Base-by-base conservation (phyloP, 2,113 vertebrate species). In the Chrysemys picta region DNA sequence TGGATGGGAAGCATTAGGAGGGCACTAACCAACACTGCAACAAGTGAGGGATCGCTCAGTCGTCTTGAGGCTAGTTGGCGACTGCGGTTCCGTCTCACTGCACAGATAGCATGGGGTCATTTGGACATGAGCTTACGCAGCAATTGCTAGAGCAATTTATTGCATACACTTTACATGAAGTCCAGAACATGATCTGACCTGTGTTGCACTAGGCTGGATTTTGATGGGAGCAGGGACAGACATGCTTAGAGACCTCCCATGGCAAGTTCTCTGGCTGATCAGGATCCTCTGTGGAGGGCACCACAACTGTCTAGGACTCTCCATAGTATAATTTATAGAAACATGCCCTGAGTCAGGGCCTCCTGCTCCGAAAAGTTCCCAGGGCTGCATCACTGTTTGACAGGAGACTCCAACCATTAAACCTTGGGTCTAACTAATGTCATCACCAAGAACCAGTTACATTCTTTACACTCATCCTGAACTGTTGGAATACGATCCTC, bases 61-160 rank as follows among this genome's bases (percentile, higher is more conserved):
- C 3, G 10, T 10, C 42, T 13, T 25, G 38, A 22, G 22, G 72
- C 72, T 75, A 22, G 38, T 24, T 22, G 3, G 21, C 3, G 7
- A 29, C 10, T 11, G 25, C 11, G 11, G 57, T 35, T 69, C 31
- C 4, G 4, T n/a, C 35, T 69, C 21, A 3, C 72, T 38, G 72
- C n/a, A 13, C 72, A 25, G 38, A 25, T 21, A 1, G 38, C 38
- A 42, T 7, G 38, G 25, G 84, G 88, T 14, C 54, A 91, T 95
- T 88, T 78, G 92, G 87, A 89, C 82, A 49, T 83, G 11, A 91
- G 94, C 93, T 95, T 96, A 84, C 84, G 80, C 95, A 82, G 93
- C 69, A 89, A 82, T 72, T 31, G 87, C 82, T 88, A 84, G 95
- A 95, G 87, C 84, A 62, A 87, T 80, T 88, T 82, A 25, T 10